Percentiles rank a stretch among this genome's conserved stretches.
Evolutionary conservation across 1,140 invertebrate species (phyloP).

Genomic region (Coenobita brevimanus): DNA sequence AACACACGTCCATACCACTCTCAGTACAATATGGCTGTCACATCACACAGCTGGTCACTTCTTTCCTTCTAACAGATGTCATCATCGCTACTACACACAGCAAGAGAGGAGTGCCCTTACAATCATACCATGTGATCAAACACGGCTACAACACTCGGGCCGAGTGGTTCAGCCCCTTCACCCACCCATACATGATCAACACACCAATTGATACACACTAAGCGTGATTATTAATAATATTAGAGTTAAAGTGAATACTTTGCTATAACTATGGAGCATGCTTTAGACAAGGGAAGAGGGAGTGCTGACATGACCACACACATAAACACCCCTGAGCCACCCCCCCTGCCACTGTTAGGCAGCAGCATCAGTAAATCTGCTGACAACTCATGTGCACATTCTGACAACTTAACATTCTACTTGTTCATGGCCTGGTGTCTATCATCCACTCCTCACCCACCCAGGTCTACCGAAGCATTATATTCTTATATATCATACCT

Average conservation of each 20-base stretch:
- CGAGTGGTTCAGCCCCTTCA: conserved; percentile 38
- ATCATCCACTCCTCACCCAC: conserved; percentile 64
- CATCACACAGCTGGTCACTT: conserved; percentile 58
- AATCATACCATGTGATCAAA: conserved; percentile 62
- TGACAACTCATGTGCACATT: conserved; percentile 33
- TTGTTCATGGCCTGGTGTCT: conserved; percentile 46
- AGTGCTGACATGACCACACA: conserved; percentile 62
- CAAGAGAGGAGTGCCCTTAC: conserved; percentile 59
- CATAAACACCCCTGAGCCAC: conserved; percentile 58
- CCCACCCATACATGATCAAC: conserved; percentile 61
- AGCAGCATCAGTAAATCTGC: conserved; percentile 25
- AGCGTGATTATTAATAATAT: conserved; percentile 67
- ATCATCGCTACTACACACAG: conserved; percentile 47
- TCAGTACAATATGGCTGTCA: conserved; percentile 63
- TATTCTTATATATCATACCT: conserved; percentile 57
- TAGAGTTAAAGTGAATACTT: conserved; percentile 64
- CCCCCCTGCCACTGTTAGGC: conserved; percentile 50
- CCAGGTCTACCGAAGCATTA: conserved; percentile 54
- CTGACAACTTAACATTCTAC: conserved; percentile 25
- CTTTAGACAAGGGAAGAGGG: conserved; percentile 65
- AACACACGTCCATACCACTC: conserved; percentile 66
- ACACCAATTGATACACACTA: conserved; percentile 65
- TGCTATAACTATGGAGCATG: conserved; percentile 53
- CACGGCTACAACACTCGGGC: conserved; percentile 58
- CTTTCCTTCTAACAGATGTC: conserved; percentile 39